A percentile compares a stretch with the other conserved stretches of the same genome.
These are phyloP conservation scores for Enoplosus armatus DNA, from an alignment of 2,797 vertebrate genomes.

Conservation along the genomic window DNA sequence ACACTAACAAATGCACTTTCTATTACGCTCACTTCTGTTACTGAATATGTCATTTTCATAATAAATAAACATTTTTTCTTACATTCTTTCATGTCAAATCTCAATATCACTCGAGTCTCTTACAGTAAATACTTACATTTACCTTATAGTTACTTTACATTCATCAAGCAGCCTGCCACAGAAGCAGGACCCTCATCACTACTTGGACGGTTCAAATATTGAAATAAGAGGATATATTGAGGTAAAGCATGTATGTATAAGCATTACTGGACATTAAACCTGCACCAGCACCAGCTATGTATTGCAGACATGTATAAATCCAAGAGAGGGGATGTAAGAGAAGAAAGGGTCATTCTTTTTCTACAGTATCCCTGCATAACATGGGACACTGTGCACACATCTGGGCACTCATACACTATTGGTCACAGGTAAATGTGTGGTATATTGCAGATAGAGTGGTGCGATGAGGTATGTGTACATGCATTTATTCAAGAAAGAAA, in stretches of 20 bases:
- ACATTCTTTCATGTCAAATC: too few species aligned
- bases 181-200: background rate
- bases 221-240: background rate
- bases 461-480: conserved; percentile 9
- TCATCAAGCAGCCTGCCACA: background rate
- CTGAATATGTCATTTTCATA: background rate
- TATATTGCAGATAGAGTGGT: conserved; percentile 3
- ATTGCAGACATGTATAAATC: too few species aligned
- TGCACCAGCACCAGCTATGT: too few species aligned
- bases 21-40: background rate
- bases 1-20: background rate
- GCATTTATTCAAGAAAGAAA: background rate
- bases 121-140: background rate
- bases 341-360: too few species aligned
- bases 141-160: background rate
- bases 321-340: too few species aligned
- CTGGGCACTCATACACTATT: too few species aligned
- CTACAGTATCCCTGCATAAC: too few species aligned
- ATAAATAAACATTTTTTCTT: too few species aligned
- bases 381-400: too few species aligned
- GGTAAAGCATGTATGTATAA: background rate
- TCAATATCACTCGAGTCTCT: background rate
- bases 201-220: background rate
- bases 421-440: too few species aligned
- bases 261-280: background rate